Evolutionary conservation across 2,888 invertebrate species (phyloP), one percentile per base, ranked within the genome.

Genomic region (Heliconius ismenius): DNA sequence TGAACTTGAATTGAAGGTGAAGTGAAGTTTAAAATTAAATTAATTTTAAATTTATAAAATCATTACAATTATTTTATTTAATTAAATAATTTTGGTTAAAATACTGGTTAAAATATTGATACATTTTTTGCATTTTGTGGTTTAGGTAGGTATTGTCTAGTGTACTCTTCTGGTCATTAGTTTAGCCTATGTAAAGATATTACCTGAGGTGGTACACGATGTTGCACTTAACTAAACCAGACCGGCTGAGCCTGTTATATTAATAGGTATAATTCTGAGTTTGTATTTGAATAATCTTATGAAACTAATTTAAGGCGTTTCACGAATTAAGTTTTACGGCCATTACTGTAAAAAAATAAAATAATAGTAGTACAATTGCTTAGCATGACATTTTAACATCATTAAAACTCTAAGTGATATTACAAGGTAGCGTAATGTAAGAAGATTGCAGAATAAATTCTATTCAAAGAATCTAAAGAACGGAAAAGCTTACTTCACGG

Each of bases 381-480:
- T 60, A 65, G n/a, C 36, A n/a, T 32, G n/a, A 11, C 24, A 65
- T n/a, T 18, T 65, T 13, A 43, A 67, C 39, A 24, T 67, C 24
- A 43, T 43, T 67, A 43, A 67, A 67, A 43, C 15, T 67, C 15
- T 13, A 67, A 24, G 24, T 67, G 39, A 39, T 39, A 24, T 67
- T 65, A 39, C 65, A 65, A 39, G n/a, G 15, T 15, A 67, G 39
- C 10, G 13, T n/a, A 65, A 67, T 39, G 39, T 24, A 67, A 24
- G 7, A 39, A 65, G 65, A 65, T 65, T 65, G n/a, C 26, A 39
- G 65, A 39, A 39, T 65, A 65, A 39, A 39, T n/a, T 49, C 65
- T 65, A 67, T 67, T 67, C 24, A 24, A 67, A 67, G 67, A 43
- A 39, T 67, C 24, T 24, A 67, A 43, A 67, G 39, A 39, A 43